phyloP scores from a whole-genome alignment of 2,113 vertebrate genomes.

The Brachyistius frenatus region DNA sequence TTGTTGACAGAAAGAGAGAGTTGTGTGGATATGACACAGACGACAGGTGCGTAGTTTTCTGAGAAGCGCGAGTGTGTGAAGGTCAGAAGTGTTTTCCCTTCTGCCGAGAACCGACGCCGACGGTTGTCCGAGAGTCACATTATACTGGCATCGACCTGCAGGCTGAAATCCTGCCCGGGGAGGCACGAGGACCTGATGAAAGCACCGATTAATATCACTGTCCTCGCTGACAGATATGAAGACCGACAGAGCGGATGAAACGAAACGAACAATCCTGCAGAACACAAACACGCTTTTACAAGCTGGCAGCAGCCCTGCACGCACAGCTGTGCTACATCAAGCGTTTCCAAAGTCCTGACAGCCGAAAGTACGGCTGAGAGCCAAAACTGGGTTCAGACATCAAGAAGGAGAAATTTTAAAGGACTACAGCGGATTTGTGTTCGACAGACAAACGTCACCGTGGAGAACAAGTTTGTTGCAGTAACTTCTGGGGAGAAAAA shows the following conservation, averaged over 20 bases:
- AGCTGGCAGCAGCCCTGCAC: not conserved
- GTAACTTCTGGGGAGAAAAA: too few relatives aligned
- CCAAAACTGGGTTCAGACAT: not conserved
- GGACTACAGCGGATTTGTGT: too few relatives aligned
- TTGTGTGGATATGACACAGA: not conserved
- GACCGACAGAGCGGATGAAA: slow-evolving; percentile 26
- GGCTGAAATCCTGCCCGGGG: slow-evolving; percentile 41
- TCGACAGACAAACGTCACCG: too few relatives aligned
- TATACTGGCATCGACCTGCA: not conserved
- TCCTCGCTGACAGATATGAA: not conserved
- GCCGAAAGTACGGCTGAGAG: not conserved
- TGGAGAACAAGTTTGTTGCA: too few relatives aligned
- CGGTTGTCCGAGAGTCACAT: slow-evolving; percentile 13
- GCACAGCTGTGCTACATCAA: not conserved
- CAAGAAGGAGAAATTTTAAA: not conserved
- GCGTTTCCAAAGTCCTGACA: not conserved
- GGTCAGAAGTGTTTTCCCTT: not conserved
- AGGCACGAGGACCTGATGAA: slow-evolving; percentile 6
- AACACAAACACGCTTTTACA: slow-evolving; percentile 21
- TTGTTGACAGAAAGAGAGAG: not conserved
- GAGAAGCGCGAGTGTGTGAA: not conserved
- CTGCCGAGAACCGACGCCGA: not conserved
- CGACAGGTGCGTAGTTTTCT: not conserved
- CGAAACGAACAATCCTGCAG: not conserved
- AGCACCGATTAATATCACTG: slow-evolving; percentile 33